Evolutionary conservation across 2,113 vertebrate species (phyloP).

Genomic region (Platichthys flesus): DNA sequence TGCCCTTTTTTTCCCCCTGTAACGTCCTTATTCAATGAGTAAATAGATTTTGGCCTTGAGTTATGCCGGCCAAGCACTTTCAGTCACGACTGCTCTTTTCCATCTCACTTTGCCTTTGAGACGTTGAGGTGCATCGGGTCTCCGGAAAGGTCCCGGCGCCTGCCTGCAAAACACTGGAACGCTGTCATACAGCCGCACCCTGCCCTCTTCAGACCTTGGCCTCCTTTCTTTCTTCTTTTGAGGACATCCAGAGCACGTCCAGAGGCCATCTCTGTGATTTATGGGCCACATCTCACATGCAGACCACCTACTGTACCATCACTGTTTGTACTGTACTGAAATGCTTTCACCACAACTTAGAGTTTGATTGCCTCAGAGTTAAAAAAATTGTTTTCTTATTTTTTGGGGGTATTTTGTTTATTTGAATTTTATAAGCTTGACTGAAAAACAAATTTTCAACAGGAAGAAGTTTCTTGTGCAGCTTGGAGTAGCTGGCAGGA

Average conservation of each 20-base stretch:
- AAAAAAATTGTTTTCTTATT: not conserved
- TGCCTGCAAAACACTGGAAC: slow-evolving; percentile 25
- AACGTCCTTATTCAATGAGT: slow-evolving; percentile 75
- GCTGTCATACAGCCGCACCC: slow-evolving; percentile 33
- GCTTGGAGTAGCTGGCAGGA: slow-evolving; percentile 47
- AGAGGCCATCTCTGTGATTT: slow-evolving; percentile 64
- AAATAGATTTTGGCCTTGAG: slow-evolving; percentile 79
- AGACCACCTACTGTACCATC: slow-evolving; percentile 48
- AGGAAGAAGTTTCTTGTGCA: slow-evolving; percentile 45
- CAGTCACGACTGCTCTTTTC: slow-evolving; percentile 47
- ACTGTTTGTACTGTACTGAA: slow-evolving; percentile 39
- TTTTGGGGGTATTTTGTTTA: not conserved
- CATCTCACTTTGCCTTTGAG: slow-evolving; percentile 62
- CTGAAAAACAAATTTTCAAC: slow-evolving; percentile 36
- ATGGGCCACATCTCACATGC: slow-evolving; percentile 61
- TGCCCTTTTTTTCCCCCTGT: slow-evolving; percentile 46
- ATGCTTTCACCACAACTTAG: slow-evolving; percentile 17
- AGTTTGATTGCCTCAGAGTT: slow-evolving; percentile 24
- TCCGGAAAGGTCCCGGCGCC: slow-evolving; percentile 43
- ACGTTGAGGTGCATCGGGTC: slow-evolving; percentile 54
- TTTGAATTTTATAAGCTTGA: slow-evolving; percentile 5
- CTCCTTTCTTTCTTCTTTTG: slow-evolving; percentile 8
- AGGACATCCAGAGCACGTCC: slow-evolving; percentile 64
- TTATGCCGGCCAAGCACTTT: slow-evolving; percentile 75
- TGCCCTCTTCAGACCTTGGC: slow-evolving; percentile 60